Percentiles rank a stretch among this genome's conserved stretches.
Conservation (phyloP, 2,113 vertebrate species). For the Toxotes jaculatrix region DNA sequence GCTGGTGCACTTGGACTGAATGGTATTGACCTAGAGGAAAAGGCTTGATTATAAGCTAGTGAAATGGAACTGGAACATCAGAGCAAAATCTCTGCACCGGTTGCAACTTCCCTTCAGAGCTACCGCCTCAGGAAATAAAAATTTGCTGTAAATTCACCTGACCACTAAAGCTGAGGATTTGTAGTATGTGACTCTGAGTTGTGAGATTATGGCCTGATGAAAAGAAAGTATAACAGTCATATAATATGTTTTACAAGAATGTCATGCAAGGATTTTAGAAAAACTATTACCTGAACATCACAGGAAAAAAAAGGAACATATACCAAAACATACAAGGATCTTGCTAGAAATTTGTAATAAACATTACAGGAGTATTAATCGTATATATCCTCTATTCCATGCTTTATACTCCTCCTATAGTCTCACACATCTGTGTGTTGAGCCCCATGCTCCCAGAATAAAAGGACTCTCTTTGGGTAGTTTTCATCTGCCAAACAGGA, state of each 20-base stretch:
- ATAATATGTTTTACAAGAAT: slow-evolving; percentile 12
- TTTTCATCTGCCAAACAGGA: slow-evolving; percentile 49
- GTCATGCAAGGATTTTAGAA: neutral
- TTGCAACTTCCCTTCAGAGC: slow-evolving; percentile 29
- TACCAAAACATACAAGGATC: neutral
- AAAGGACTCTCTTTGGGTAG: slow-evolving; percentile 1
- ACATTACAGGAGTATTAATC: slow-evolving; percentile 10
- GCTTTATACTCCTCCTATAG: neutral
- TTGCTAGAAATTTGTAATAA: neutral
- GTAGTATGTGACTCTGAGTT: neutral
- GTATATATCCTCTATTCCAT: neutral
- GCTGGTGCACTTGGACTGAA: slow-evolving; percentile 39
- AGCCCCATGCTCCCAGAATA: neutral
- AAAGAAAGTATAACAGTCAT: slow-evolving; percentile 12
- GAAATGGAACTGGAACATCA: slow-evolving; percentile 59
- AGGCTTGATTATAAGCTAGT: slow-evolving; percentile 41
- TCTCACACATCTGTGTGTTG: slow-evolving; percentile 16
- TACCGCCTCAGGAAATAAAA: slow-evolving; percentile 48
- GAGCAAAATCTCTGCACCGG: slow-evolving; percentile 42
- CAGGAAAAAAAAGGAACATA: neutral
- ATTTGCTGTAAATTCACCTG: slow-evolving; percentile 41
- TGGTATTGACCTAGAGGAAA: slow-evolving; percentile 47
- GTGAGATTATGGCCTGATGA: slow-evolving; percentile 1
- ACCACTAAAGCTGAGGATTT: slow-evolving; percentile 25
- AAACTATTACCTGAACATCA: neutral